Base-by-base conservation (phyloP, 92 coral and sea anemone species). In the Nematostella vectensis region DNA sequence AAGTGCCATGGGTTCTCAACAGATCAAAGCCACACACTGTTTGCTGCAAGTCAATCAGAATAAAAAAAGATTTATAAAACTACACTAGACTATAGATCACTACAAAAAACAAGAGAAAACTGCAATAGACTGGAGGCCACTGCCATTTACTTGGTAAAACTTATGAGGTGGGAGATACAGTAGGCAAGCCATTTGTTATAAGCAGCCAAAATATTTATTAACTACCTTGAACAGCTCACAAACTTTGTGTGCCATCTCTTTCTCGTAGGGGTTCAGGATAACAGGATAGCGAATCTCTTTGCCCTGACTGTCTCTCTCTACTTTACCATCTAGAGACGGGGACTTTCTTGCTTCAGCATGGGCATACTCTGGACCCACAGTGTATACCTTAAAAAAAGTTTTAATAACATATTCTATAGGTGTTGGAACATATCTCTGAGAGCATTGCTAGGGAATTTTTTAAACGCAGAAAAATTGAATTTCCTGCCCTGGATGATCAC, bases 261-360 rank as follows among this genome's bases (percentile, higher is more conserved):
- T 91, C 54, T 91, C 98, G 57, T 77, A 81, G 24, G 87, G 85
- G 36, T 76, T 85, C 12, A 91, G 85, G 33, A 91, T 91, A 1
- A 91, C 95, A 25, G 98, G 98, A 37, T 85, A 91, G 21, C 98
- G 87, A 29, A 91, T 81, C 64, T 91, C 98, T 53, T 91, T 91
- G 55, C 98, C 98, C 63, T 91, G 98, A 27, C 71, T 66, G 36
- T 91, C 98, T 8, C 98, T 60, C 38, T 91, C 98, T 31, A 91
- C 98, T 66, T 91, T 91, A 18, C 98, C 98, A 56, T 91, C 98
- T 43, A 91, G 75, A 20, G 98, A 91, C 0, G 98, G 98, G 15
- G 98, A 91, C 59, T 91, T 91, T 36, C 98, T 79, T 9, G 98
- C 98, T 56, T 91, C 98, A 1, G 98, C 98, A 65, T 91, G 98